Conservation (phyloP, 2,797 vertebrate species). For the Protosalanx chinensis region DNA sequence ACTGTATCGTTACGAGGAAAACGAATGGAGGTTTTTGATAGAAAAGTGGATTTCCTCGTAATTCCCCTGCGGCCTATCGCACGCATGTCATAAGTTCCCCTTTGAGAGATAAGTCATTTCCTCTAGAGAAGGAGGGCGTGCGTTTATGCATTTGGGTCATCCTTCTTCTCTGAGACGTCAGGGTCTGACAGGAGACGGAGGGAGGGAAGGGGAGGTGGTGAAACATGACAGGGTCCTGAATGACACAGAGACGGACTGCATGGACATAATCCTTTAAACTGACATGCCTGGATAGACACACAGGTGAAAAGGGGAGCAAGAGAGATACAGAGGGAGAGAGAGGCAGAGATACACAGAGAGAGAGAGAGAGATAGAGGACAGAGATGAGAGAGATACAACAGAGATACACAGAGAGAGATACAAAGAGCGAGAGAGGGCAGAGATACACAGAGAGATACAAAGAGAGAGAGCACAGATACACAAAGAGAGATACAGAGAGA, state of each 20-base stretch:
- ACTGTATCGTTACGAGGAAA: neutral
- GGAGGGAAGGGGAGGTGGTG: too few relatives aligned
- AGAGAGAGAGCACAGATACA: neutral
- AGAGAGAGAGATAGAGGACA: neutral
- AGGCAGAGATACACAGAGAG: neutral
- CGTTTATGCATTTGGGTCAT: neutral
- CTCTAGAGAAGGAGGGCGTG: neutral
- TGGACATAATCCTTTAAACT: neutral
- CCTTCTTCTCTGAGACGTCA: too few relatives aligned
- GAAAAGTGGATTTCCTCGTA: neutral
- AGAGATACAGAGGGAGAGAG: neutral
- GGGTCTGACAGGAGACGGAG: too few relatives aligned
- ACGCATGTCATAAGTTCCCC: neutral
- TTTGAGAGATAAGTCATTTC: neutral
- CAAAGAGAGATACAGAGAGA: too few relatives aligned
- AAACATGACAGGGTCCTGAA: too few relatives aligned
- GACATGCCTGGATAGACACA: neutral
- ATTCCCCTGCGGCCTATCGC: neutral
- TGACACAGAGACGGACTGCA: neutral
- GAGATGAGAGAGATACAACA: too few relatives aligned
- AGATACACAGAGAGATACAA: neutral
- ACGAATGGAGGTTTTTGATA: neutral
- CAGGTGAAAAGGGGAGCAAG: neutral
- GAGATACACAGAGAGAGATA: too few relatives aligned
- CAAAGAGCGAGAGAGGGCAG: neutral